Conservation (phyloP, 2,888 invertebrate genomes). For the Nomada goodeniana region DNA sequence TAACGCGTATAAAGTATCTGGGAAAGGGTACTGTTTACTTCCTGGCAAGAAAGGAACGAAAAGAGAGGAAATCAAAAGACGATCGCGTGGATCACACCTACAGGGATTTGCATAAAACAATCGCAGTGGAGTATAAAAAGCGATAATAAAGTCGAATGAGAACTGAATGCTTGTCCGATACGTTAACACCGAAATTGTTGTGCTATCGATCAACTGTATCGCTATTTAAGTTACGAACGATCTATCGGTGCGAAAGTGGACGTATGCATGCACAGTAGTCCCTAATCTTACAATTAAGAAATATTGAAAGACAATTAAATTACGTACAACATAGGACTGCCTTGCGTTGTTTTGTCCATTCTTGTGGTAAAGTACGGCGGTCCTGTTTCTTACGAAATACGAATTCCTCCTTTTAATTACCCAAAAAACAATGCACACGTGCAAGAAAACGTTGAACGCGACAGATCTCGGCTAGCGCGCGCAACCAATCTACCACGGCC, state of each 20-base stretch:
- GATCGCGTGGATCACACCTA: no score
- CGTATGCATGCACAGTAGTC: neutral
- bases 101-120: neutral
- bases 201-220: neutral
- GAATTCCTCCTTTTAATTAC: neutral
- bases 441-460: constrained; percentile 15
- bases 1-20: no score
- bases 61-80: neutral
- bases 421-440: neutral
- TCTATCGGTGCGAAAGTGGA: neutral
- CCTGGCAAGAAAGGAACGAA: no score
- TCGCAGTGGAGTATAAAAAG: neutral
- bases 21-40: no score
- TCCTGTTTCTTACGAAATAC: neutral
- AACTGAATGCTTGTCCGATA: neutral
- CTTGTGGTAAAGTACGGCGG: neutral
- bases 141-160: neutral
- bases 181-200: neutral
- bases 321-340: constrained; percentile 30
- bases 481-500: neutral
- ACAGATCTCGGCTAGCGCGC: neutral
- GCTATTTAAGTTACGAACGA: constrained; percentile 1
- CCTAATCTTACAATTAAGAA: no score
- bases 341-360: constrained; percentile 29
- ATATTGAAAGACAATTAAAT: neutral